Conservation (phyloP, 1,140 invertebrate genomes). For the Sinella curviseta region DNA sequence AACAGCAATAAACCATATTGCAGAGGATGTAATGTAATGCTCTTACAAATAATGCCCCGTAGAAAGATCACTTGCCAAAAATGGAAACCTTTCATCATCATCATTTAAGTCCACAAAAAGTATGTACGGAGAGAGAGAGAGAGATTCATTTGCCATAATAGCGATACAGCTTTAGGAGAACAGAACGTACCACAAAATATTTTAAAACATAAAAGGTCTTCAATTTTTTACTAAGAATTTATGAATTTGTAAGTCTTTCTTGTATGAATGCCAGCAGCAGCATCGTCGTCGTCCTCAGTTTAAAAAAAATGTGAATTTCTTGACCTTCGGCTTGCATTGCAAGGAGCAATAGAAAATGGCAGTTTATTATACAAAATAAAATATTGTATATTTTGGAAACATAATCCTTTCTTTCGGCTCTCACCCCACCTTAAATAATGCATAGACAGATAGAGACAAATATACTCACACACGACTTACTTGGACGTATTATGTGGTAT, state of each 20-base stretch:
- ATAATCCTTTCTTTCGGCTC: not conserved
- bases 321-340: not conserved
- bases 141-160: not conserved
- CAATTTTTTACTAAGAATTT: not conserved
- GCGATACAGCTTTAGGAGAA: too few relatives aligned
- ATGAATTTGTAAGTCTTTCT: not conserved
- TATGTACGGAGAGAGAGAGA: not conserved
- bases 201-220: not conserved
- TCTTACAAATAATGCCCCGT: not conserved
- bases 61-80: not conserved
- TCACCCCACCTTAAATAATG: not conserved
- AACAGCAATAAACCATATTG: constrained; percentile 5
- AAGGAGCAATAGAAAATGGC: too few relatives aligned
- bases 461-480: too few relatives aligned
- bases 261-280: not conserved
- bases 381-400: not conserved
- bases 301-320: too few relatives aligned
- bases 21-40: not conserved
- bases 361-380: not conserved
- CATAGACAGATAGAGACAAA: not conserved
- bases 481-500: too few relatives aligned
- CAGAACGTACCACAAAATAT: too few relatives aligned
- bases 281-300: not conserved
- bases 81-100: constrained; percentile 18
- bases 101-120: not conserved